A percentile compares a stretch with the other conserved stretches of the same genome.
These are phyloP conservation scores for Mesopsocus fuscifrons DNA, from an alignment of 2,888 invertebrate genomes.

Conservation along the genomic window DNA sequence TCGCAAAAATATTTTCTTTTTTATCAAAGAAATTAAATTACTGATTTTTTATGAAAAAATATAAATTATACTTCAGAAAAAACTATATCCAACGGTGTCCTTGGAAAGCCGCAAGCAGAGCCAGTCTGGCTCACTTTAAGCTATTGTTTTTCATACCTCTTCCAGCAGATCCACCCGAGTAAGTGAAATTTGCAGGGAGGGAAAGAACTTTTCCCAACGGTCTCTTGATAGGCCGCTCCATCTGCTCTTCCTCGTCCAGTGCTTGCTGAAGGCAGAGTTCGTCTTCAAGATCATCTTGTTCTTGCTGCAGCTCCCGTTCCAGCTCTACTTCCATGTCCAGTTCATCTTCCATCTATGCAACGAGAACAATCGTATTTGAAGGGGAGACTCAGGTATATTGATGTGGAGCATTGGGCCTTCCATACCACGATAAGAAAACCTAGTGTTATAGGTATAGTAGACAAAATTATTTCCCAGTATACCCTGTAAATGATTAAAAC, in stretches of 20 bases:
- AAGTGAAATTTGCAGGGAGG: conserved; percentile 67
- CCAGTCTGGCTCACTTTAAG: no score
- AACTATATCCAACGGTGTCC: no score
- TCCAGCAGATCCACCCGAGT: conserved; percentile 27
- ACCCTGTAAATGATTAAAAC: no score
- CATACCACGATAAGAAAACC: not conserved
- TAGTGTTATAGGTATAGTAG: no score
- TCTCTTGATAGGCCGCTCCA: conserved; percentile 33
- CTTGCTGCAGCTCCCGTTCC: conserved; percentile 34
- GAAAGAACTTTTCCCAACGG: conserved; percentile 48
- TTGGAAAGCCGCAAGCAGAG: no score
- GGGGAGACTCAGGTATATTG: no score
- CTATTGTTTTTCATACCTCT: no score
- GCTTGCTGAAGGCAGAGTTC: conserved; percentile 53
- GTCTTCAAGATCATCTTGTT: conserved; percentile 44
- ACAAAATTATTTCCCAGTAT: conserved; percentile 7
- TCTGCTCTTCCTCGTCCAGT: conserved; percentile 40
- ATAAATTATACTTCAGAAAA: no score
- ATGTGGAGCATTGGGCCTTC: not conserved
- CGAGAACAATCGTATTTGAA: no score
- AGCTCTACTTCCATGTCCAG: conserved; percentile 64
- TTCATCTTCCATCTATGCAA: conserved; percentile 88
- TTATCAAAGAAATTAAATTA: no score
- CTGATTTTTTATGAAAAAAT: no score
- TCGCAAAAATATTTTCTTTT: no score